Percentiles rank a stretch among this genome's conserved stretches.
phyloP scores from a whole-genome alignment of 2,888 invertebrate genomes.

The Aquatica leii region DNA sequence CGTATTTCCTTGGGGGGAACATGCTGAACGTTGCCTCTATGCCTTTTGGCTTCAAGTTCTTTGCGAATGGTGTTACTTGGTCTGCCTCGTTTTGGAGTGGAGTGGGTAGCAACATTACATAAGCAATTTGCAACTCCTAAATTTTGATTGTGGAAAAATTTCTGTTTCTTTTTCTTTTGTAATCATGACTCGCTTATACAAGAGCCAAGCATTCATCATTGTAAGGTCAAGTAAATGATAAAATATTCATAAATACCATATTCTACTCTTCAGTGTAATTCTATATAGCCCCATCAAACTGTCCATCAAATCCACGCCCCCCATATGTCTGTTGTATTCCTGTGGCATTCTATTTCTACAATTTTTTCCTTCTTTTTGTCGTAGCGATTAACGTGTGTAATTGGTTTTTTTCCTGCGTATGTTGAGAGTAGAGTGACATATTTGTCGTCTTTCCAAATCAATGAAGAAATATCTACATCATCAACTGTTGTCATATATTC shows the following conservation, averaged over 20 bases:
- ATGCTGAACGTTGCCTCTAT: background rate
- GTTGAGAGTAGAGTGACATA: constrained; percentile 51
- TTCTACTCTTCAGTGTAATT: background rate
- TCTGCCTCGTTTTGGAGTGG: too few species aligned
- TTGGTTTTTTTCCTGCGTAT: constrained; percentile 49
- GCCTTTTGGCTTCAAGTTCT: too few species aligned
- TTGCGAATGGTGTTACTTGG: too few species aligned
- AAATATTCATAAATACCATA: background rate
- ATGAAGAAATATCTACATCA: constrained; percentile 43
- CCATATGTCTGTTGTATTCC: background rate
- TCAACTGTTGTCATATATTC: constrained; percentile 34
- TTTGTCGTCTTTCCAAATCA: constrained; percentile 49
- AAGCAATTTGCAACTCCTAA: constrained; percentile 1
- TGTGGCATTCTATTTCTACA: background rate
- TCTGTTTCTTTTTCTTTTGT: background rate
- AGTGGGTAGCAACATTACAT: background rate
- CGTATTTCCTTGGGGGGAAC: too few species aligned
- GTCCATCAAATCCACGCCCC: background rate
- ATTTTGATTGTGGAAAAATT: background rate
- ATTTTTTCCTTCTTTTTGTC: background rate
- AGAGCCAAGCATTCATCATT: background rate
- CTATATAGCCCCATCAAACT: background rate
- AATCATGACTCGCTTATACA: background rate
- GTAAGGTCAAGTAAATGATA: background rate
- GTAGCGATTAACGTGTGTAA: background rate